These are phyloP conservation scores for Keiferia lycopersicella DNA, from an alignment of 2,888 invertebrate species.

Conservation along the genomic window DNA sequence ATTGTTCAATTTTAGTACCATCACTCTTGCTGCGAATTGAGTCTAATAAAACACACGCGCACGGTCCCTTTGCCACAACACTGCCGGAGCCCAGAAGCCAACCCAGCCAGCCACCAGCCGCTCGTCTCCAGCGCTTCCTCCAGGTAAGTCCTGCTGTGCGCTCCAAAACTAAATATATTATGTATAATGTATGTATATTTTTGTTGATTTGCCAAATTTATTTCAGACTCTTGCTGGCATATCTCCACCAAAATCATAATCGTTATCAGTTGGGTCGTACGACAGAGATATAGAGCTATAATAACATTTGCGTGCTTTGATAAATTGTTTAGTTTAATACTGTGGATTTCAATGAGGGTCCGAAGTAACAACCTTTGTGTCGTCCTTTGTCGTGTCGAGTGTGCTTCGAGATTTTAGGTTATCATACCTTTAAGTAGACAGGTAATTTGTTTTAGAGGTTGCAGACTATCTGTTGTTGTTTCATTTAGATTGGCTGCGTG, in stretches of 20 bases:
- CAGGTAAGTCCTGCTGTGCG: conserved; percentile 69
- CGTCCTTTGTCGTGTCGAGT: too few relatives aligned
- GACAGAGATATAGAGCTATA: background rate
- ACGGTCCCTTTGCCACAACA: conserved; percentile 46
- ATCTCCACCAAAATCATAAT: conserved; percentile 43
- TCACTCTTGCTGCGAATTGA: too few relatives aligned
- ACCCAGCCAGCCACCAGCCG: conserved; percentile 38
- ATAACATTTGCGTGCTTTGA: background rate
- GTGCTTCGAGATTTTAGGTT: too few relatives aligned
- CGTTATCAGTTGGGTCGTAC: conserved; percentile 40
- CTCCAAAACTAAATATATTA: background rate
- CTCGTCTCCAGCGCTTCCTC: conserved; percentile 24
- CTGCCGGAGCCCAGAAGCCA: conserved; percentile 41
- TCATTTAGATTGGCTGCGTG: too few relatives aligned
- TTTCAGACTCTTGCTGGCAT: conserved; percentile 49
- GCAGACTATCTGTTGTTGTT: too few relatives aligned
- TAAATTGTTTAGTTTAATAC: too few relatives aligned
- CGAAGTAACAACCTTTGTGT: too few relatives aligned
- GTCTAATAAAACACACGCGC: conserved; percentile 57
- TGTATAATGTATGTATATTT: conserved; percentile 17
- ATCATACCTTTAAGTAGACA: too few relatives aligned
- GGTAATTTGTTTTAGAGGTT: too few relatives aligned
- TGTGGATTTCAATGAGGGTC: too few relatives aligned
- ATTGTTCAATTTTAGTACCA: too few relatives aligned
- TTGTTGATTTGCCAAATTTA: conserved; percentile 29